These are phyloP conservation scores for Channa maculata DNA, from an alignment of 2,113 vertebrate genomes.

Conservation along the genomic window DNA sequence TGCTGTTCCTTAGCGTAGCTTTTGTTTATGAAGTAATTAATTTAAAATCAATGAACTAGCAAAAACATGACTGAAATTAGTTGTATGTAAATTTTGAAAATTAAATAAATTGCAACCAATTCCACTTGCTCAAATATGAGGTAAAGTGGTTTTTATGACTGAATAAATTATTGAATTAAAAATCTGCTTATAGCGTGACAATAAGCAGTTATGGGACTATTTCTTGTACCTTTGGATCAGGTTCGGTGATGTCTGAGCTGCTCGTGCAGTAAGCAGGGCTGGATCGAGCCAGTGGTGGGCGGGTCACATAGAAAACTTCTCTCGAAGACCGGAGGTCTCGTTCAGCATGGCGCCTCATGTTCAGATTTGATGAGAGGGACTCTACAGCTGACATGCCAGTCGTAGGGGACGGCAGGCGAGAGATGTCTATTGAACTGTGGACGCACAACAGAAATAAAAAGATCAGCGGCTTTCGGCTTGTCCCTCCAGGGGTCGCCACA, in stretches of 20 bases:
- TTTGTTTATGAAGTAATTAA: too few relatives aligned
- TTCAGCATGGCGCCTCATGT: conserved; percentile 82
- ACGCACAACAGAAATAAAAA: neutral
- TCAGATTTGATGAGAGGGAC: conserved; percentile 81
- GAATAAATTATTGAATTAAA: too few relatives aligned
- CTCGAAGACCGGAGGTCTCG: conserved; percentile 85
- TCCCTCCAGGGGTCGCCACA: too few relatives aligned
- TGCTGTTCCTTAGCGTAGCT: too few relatives aligned
- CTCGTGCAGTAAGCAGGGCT: conserved; percentile 96
- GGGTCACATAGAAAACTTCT: conserved; percentile 93
- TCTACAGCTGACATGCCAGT: conserved; percentile 87
- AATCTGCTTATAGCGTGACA: neutral
- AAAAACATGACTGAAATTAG: too few relatives aligned
- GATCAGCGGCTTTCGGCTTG: too few relatives aligned
- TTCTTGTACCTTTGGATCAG: conserved; percentile 87
- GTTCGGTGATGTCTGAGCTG: conserved; percentile 97
- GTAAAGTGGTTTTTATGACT: too few relatives aligned
- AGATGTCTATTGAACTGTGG: conserved; percentile 88
- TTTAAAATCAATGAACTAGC: too few relatives aligned
- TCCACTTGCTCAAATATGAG: too few relatives aligned
- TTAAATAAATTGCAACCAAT: too few relatives aligned
- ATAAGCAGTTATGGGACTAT: too few relatives aligned
- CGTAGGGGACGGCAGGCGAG: conserved; percentile 92
- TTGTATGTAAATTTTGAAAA: too few relatives aligned
- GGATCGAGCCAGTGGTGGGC: conserved; percentile 92